Base-by-base conservation (phyloP, 1,140 invertebrate genomes). In the Bathynomus jamesi region DNA sequence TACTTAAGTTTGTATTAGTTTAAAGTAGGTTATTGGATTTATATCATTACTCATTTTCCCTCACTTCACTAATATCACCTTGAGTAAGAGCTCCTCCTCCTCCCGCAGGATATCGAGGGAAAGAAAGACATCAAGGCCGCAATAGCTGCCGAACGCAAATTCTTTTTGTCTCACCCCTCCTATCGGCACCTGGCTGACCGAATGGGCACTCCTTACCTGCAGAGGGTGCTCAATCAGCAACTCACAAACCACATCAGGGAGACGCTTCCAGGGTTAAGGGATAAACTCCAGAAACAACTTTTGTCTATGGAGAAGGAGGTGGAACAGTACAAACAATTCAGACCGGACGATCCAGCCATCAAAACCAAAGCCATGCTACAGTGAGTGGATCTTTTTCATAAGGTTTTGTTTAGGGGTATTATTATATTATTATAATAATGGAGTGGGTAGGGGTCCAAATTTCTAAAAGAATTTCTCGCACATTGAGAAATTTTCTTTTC, bases 361-460 rank as follows among this genome's bases (percentile, higher is more conserved):
- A 99, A 99, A 85, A 99, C 97, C 8, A 99, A 99, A 85, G 96
- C 96, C 77, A 98, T 99, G 95, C 85, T 99, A 80, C 96, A 98
- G 95, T 98, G 86, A 89, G 94, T 90, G 70, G 28, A 66, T 69
- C n/a, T 69, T 2, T 53, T 17, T 53, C 40, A 5, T 53, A 17
- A 53, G 1, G 40, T 53, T 53, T 17, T n/a, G n/a, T n/a, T n/a
- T n/a, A n/a, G n/a, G n/a, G n/a, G n/a, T n/a, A n/a, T n/a, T n/a
- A n/a, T n/a, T n/a, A n/a, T n/a, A n/a, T n/a, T n/a, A n/a, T n/a
- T n/a, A n/a, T n/a, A n/a, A n/a, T n/a, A n/a, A n/a, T n/a, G n/a
- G n/a, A n/a, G n/a, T n/a, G n/a, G n/a, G n/a, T n/a, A n/a, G n/a
- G n/a, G n/a, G n/a, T n/a, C n/a, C n/a, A n/a, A n/a, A n/a, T n/a